Conservation (phyloP, 2,113 vertebrate genomes). For the Paradisaea rubra region DNA sequence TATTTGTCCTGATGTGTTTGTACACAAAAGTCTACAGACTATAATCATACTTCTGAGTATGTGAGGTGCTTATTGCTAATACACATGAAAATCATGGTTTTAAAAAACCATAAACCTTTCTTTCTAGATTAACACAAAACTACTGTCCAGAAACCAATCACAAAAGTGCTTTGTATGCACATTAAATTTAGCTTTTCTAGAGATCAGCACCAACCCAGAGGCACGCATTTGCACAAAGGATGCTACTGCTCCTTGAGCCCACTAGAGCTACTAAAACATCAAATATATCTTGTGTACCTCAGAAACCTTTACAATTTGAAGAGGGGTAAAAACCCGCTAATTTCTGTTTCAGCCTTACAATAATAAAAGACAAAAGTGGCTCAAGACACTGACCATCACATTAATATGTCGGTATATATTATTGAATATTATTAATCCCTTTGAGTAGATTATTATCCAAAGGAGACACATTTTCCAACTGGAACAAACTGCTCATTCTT, state of each 20-base stretch:
- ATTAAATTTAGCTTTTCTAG: neutral
- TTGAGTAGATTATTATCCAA: neutral
- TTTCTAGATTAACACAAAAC: neutral
- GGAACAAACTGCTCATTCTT: neutral
- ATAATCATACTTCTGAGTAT: neutral
- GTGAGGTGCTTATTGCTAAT: neutral
- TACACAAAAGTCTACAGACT: neutral
- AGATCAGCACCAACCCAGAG: neutral
- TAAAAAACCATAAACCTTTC: neutral
- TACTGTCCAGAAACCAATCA: neutral
- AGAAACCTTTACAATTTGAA: neutral
- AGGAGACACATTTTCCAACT: neutral
- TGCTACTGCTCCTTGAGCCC: neutral
- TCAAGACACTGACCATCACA: neutral
- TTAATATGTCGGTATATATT: neutral
- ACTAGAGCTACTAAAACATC: neutral
- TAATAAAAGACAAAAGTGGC: neutral
- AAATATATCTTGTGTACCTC: neutral
- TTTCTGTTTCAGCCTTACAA: neutral
- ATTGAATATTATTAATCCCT: neutral
- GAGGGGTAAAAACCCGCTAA: neutral
- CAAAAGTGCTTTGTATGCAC: fast-evolving
- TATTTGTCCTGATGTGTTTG: neutral
- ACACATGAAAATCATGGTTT: neutral
- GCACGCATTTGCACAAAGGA: neutral